Conservation (phyloP, 2,888 invertebrate genomes). For the Amphipoea oculea region DNA sequence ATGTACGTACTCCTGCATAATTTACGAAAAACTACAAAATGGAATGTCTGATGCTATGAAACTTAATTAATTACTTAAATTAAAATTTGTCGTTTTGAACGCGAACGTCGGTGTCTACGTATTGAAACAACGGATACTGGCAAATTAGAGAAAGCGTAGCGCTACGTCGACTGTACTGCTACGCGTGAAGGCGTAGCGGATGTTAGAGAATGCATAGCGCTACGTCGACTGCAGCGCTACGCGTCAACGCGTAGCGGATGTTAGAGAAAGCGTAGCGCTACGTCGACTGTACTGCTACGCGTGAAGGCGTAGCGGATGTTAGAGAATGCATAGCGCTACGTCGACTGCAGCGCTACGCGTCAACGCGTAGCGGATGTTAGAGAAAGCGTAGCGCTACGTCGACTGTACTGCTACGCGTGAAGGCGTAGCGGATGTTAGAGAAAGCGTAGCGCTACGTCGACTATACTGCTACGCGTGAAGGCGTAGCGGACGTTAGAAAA, state of each 20-base stretch:
- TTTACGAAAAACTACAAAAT: slow-evolving; percentile 10
- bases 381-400: neutral
- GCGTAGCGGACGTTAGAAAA: neutral
- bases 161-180: neutral
- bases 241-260: neutral
- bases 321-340: neutral
- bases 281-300: neutral
- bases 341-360: neutral
- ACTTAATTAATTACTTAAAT: no score
- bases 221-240: neutral
- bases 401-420: neutral
- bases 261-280: neutral
- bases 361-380: neutral
- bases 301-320: neutral
- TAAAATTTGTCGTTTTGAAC: neutral
- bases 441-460: neutral
- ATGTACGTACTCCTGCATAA: neutral
- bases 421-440: neutral
- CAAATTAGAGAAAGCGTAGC: neutral
- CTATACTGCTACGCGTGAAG: neutral
- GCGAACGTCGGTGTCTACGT: neutral
- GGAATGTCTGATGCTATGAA: slow-evolving; percentile 2
- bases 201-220: neutral
- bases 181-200: neutral
- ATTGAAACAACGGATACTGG: neutral